Base-by-base conservation (phyloP, 2,797 vertebrate genomes). In the Acrocephalus scirpaceus region DNA sequence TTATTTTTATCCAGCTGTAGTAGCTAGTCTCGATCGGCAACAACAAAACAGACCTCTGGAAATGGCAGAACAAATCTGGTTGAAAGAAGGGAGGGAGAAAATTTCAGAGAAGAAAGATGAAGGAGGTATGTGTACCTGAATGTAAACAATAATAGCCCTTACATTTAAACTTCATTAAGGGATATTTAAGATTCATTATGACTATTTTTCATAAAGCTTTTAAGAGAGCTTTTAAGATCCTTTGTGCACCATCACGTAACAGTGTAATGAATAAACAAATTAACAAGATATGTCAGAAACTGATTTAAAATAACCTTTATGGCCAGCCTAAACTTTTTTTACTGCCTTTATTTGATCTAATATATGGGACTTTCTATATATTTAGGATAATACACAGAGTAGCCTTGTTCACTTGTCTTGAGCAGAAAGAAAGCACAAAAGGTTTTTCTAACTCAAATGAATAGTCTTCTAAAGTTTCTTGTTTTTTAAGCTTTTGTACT, bases 391-490 rank as follows among this genome's bases (percentile, higher is more conserved):
- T 51, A 48, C 50, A 57, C n/a, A 57, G 26, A 85, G 47, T 44
- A 92, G 61, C 44, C 30, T 54, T 78, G 50, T 45, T 93, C 81
- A 78, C 69, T 88, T 95, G 36, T 48, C 27, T 67, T 93, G 56
- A 64, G 19, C 36, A 65, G n/a, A 76, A 95, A 82, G 74, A 62
- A 67, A 32, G 23, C 67, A 29, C 16, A 70, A 75, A 74, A 66
- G 7, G 1, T 82, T 93, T 93, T 88, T 86, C 23, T 72, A 69
- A 74, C n/a, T 86, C 1, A 0, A 92, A 79, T 92, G 54, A 97
- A 97, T 61, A 81, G 58, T 70, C 30, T 54, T 93, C 72, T 93
- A 94, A 75, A 16, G 53, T 95, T 95, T 97, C 90, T 54, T 84
- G 29, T 47, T 93, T 92, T 96, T 76, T 62, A 80, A 95, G 50